Base-by-base conservation (phyloP, 2,888 invertebrate species). In the Pinctada fucata region DNA sequence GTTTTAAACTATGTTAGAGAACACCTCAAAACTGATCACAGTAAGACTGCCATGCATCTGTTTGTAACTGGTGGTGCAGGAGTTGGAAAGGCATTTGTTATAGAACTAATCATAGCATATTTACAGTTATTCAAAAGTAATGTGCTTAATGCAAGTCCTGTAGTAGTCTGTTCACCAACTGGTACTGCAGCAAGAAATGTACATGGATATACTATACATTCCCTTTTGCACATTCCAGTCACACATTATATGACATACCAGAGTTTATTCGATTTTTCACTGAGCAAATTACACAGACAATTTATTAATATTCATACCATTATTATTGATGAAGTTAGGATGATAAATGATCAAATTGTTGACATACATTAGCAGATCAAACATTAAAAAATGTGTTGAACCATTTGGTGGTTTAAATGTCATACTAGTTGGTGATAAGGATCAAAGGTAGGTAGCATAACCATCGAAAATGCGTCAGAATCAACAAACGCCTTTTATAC, bases 261-360 rank as follows among this genome's bases (percentile, higher is more conserved):
- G n/a, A 45, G 13, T 49, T 52, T 81, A 5, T 51, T 76, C 45
- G 67, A 66, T 50, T 78, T 48, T 65, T 31, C n/a, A 6, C 58
- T 83, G 10, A 2, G 13, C 58, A 31, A 45, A 10, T 76, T 83
- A 71, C 65, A 67, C 50, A 65, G 45, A 3, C 45, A 63, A 72
- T 81, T 83, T 79, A 45, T 47, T 13, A 58, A 64, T 69, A 75
- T 83, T 6, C 76, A 83, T 52, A 81, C 81, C 49, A 66, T 81
- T 31, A 64, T 83, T 8, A 78, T 81, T 48, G 83, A 83, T 80
- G 83, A 80, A 71, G 69, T 81, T 16, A 83, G 83, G 78, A 83
- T 83, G 83, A 81, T 83, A 3, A 80, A 80, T 79, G 72, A 75
- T 48, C 74, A 70, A 47, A 72, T 81, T 81, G 72, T 68, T 81